Base-by-base conservation (phyloP, 2,888 invertebrate genomes). In the Calephelis perditalis region DNA sequence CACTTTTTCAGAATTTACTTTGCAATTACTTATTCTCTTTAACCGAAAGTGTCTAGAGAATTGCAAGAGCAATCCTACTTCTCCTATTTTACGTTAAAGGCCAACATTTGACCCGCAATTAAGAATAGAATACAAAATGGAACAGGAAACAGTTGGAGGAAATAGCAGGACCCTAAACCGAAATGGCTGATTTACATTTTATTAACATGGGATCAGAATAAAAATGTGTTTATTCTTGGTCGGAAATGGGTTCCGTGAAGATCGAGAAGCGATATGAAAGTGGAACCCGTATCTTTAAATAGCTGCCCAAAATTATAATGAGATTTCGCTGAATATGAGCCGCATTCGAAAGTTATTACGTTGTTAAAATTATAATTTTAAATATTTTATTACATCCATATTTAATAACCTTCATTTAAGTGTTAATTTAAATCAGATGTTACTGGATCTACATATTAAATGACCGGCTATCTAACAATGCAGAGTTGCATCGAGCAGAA, bases 101-200 rank as follows among this genome's bases (percentile, higher is more conserved):
- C 40, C 8, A 40, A 40, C 8, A 40, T 40, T 40, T 75, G 78
- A 73, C 68, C 70, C 71, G 73, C 82, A 84, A 84, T 86, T 84
- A 86, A 79, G 77, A 75, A 75, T 74, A 80, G 79, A 78, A 78
- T 80, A 84, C 82, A 81, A 84, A 85, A 85, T 83, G 83, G 73
- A 81, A 86, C 84, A 81, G 83, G 80, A 76, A 79, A 79, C 84
- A 85, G 85, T 86, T 84, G 86, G 85, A 75, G 76, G 77, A 79
- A 84, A 85, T 84, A 82, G 82, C 84, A 74, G 80, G 82, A 77
- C 82, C 81, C 78, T 83, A 81, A 86, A 79, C 85, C 79, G 77
- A 82, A 84, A 84, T 79, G 82, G 79, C 73, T 78, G 79, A 85
- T 86, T 86, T 86, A 76, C 86, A 86, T 86, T 85, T 86, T 86